Conservation (phyloP, 2,797 vertebrate species). For the Rhynchonycteris naso region DNA sequence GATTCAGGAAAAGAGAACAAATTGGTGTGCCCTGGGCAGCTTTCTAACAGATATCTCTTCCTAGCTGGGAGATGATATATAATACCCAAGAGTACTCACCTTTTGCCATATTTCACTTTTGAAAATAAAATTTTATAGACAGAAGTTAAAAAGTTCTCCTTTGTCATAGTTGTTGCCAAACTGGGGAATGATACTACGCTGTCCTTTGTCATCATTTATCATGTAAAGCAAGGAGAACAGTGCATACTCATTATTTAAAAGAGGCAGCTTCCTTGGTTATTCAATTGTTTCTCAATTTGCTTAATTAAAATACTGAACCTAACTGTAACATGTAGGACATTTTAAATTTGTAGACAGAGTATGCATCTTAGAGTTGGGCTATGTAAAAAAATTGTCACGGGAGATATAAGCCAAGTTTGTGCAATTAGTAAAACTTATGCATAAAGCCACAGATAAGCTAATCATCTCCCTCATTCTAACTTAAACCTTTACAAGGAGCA, state of each 20-base stretch:
- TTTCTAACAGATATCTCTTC: slow-evolving; percentile 33
- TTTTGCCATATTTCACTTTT: slow-evolving; percentile 61
- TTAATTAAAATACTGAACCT: slow-evolving; percentile 47
- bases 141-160: slow-evolving; percentile 54
- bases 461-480: slow-evolving; percentile 14
- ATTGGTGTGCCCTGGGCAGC: not conserved
- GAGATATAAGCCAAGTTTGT: slow-evolving; percentile 20
- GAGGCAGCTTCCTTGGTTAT: not conserved
- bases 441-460: slow-evolving; percentile 41
- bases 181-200: not conserved
- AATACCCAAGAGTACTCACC: not conserved
- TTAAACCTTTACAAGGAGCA: slow-evolving; percentile 43
- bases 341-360: not conserved
- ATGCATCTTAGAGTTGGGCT: not conserved
- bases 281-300: not conserved
- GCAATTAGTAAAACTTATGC: slow-evolving; percentile 9
- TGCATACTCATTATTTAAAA: not conserved
- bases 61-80: slow-evolving; percentile 47
- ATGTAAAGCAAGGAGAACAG: not conserved
- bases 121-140: slow-evolving; percentile 60
- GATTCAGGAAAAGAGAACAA: slow-evolving; percentile 52
- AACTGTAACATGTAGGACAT: not conserved
- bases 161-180: slow-evolving; percentile 25
- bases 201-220: not conserved
- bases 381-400: not conserved